A percentile compares a stretch with the other conserved stretches of the same genome.
phyloP scores from a whole-genome alignment of 2,888 invertebrate species.

The Tenthredo distinguenda region DNA sequence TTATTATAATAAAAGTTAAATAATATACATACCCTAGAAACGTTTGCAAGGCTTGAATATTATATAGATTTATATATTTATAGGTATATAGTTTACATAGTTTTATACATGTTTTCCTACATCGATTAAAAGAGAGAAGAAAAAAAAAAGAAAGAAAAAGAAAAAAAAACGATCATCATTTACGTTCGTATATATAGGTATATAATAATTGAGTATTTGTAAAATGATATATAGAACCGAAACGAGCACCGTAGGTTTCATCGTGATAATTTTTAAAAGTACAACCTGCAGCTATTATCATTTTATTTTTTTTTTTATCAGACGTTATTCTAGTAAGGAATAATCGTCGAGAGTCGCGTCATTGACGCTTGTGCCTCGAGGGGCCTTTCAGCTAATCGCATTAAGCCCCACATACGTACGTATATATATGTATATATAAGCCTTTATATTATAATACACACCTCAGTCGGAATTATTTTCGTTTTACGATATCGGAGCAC shows the following conservation, averaged over 20 bases:
- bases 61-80: neutral
- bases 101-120: neutral
- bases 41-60: constrained; percentile 71
- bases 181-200: too few species aligned
- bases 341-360: neutral
- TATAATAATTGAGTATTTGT: neutral
- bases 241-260: neutral
- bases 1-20: neutral
- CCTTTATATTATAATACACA: neutral
- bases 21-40: constrained; percentile 70
- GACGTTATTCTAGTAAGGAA: neutral
- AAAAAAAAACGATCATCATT: too few species aligned
- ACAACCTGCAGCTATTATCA: neutral
- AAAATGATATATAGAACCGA: neutral
- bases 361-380: neutral
- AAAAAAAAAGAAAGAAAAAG: neutral
- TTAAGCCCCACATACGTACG: neutral
- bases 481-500: neutral
- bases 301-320: neutral
- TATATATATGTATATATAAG: neutral
- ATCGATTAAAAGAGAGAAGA: neutral
- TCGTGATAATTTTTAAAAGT: neutral
- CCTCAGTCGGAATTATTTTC: constrained; percentile 12
- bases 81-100: neutral
- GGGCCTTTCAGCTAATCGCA: neutral